phyloP scores from a whole-genome alignment of 2,797 vertebrate genomes.

The Melanotaenia nigrans region DNA sequence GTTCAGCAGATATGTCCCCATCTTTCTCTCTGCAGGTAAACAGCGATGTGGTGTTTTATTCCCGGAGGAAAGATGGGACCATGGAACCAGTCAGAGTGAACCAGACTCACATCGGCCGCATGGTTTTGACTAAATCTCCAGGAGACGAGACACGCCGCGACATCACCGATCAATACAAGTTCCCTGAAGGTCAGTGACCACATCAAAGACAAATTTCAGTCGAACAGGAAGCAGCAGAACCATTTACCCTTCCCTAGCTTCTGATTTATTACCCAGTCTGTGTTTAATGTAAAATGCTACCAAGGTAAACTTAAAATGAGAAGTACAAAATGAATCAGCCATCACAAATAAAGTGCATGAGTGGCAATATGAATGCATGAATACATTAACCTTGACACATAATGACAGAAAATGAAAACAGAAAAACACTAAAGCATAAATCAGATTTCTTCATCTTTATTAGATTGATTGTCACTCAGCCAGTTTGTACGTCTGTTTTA shows the following conservation, averaged over 20 bases:
- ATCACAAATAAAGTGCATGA: background rate
- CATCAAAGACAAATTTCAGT: background rate
- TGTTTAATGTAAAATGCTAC: background rate
- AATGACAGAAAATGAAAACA: background rate
- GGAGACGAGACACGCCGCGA: constrained; percentile 82
- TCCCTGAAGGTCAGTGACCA: constrained; percentile 86
- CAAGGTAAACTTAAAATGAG: background rate
- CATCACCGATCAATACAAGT: constrained; percentile 93
- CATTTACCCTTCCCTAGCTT: constrained; percentile 3
- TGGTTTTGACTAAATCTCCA: constrained; percentile 90
- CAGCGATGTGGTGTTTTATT: constrained; percentile 91
- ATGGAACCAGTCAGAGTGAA: constrained; percentile 83
- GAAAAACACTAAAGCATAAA: background rate
- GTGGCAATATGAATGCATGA: background rate
- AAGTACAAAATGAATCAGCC: background rate
- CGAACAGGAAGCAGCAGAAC: background rate
- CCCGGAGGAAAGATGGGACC: constrained; percentile 84
- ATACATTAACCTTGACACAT: background rate
- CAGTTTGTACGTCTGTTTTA: constrained; percentile 12
- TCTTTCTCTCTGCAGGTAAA: constrained; percentile 85
- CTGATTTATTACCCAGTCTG: background rate
- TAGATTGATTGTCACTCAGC: background rate
- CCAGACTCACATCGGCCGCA: constrained; percentile 84
- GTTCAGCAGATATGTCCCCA: too few relatives aligned
- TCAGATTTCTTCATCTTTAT: background rate